Conservation (phyloP, 2,888 invertebrate genomes). For the Callinectes sapidus region DNA sequence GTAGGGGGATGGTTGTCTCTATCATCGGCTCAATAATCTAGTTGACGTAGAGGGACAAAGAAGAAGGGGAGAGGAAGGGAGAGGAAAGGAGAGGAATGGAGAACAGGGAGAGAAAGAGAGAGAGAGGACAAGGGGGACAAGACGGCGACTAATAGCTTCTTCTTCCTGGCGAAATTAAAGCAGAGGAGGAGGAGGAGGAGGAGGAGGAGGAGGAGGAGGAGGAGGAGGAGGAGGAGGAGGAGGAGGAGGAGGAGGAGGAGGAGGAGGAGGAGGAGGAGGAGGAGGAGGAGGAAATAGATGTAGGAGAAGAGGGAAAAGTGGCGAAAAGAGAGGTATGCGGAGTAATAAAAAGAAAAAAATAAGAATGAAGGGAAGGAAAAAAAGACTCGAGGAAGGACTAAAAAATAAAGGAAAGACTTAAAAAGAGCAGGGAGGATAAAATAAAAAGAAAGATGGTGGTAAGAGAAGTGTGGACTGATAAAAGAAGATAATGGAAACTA, state of each 20-base stretch:
- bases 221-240: not conserved
- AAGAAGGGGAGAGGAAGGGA: slow-evolving; percentile 1
- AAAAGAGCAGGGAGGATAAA: not conserved
- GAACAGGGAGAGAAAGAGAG: slow-evolving; percentile 23
- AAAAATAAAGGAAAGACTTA: not conserved
- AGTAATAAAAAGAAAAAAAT: not conserved
- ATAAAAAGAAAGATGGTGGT: too few relatives aligned
- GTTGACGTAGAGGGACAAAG: slow-evolving; percentile 45
- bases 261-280: not conserved
- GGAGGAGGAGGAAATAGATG: not conserved
- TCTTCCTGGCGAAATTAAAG: slow-evolving; percentile 54
- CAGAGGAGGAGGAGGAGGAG: slow-evolving; percentile 38
- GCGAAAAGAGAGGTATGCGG: not conserved
- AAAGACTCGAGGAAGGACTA: too few relatives aligned
- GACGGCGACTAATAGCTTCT: slow-evolving; percentile 51
- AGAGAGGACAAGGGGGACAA: slow-evolving; percentile 37
- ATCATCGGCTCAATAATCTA: slow-evolving; percentile 56
- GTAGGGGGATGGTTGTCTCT: slow-evolving; percentile 10
- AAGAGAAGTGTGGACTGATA: not conserved
- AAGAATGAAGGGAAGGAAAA: not conserved
- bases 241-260: not conserved
- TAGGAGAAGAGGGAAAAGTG: not conserved
- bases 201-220: slow-evolving; percentile 29
- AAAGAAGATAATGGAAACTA: not conserved
- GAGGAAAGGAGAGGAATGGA: slow-evolving; percentile 17